Percentiles rank a stretch among this genome's conserved stretches.
These are phyloP conservation scores for Phalanger gymnotis DNA, from an alignment of 2,797 vertebrate species.

Conservation along the genomic window DNA sequence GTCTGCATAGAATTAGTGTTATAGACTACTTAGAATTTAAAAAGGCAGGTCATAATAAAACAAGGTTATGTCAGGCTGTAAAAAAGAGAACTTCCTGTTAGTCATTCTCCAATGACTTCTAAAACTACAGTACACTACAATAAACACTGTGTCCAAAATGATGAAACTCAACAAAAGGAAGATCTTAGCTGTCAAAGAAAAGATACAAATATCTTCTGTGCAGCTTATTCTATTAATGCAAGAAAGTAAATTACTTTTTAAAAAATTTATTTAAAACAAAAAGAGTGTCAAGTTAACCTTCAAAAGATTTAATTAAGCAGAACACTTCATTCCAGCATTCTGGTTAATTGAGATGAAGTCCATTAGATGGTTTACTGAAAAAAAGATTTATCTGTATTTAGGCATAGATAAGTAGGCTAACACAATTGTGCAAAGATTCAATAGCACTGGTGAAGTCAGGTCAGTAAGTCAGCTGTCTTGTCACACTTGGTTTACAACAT, in stretches of 20 bases:
- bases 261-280: conserved; percentile 47
- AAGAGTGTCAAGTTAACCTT: conserved; percentile 42
- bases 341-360: background rate
- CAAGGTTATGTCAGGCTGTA: background rate
- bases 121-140: background rate
- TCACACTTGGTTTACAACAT: background rate
- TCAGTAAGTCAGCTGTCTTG: background rate
- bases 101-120: background rate
- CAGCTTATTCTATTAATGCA: background rate
- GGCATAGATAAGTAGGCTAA: background rate
- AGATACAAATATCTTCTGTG: background rate
- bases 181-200: background rate
- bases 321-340: background rate
- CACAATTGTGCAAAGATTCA: background rate
- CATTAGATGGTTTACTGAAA: background rate
- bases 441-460: background rate
- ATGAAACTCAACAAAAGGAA: background rate
- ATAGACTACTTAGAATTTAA: background rate
- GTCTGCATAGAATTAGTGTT: background rate
- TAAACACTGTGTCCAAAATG: background rate
- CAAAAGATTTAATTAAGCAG: conserved; percentile 49
- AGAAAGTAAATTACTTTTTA: background rate
- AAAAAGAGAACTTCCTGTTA: background rate
- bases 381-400: background rate
- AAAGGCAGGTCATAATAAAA: conserved; percentile 38